Evolutionary conservation across 2,888 invertebrate genomes (phyloP).

Genomic region (Phoronis australis): DNA sequence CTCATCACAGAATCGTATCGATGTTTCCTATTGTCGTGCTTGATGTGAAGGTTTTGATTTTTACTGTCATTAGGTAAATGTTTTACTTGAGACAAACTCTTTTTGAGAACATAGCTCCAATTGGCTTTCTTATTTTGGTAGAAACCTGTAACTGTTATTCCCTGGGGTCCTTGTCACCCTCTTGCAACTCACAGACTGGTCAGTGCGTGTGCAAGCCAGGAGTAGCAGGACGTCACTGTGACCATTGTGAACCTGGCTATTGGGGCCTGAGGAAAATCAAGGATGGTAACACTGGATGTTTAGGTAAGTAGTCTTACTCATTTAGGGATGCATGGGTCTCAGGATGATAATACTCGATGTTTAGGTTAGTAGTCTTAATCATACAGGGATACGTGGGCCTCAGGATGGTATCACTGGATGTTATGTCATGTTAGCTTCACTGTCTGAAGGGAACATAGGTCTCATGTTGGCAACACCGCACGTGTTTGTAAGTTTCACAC

Average conservation of each 20-base stretch:
- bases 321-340: too few relatives aligned
- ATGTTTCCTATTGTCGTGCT: too few relatives aligned
- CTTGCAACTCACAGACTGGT: conserved; percentile 68
- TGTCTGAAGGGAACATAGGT: too few relatives aligned
- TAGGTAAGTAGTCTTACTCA: conserved; percentile 28
- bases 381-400: too few relatives aligned
- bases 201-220: conserved; percentile 84
- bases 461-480: too few relatives aligned
- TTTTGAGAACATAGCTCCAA: too few relatives aligned
- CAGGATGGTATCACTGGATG: conserved; percentile 54
- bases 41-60: too few relatives aligned
- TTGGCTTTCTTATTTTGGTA: conserved; percentile 13
- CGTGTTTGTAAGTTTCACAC: too few relatives aligned
- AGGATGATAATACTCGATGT: conserved; percentile 54
- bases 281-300: conserved; percentile 54
- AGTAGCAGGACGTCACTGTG: conserved; percentile 79
- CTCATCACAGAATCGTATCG: too few relatives aligned
- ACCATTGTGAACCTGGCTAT: conserved; percentile 78
- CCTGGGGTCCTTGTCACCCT: conserved; percentile 66
- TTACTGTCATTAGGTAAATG: too few relatives aligned
- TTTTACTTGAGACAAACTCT: too few relatives aligned
- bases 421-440: too few relatives aligned
- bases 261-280: conserved; percentile 70
- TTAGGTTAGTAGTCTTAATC: conserved; percentile 32
- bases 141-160: conserved; percentile 71